A percentile compares a stretch with the other conserved stretches of the same genome.
Evolutionary conservation across 1,140 invertebrate species (phyloP).

Genomic region (Scaptomyza graminum): DNA sequence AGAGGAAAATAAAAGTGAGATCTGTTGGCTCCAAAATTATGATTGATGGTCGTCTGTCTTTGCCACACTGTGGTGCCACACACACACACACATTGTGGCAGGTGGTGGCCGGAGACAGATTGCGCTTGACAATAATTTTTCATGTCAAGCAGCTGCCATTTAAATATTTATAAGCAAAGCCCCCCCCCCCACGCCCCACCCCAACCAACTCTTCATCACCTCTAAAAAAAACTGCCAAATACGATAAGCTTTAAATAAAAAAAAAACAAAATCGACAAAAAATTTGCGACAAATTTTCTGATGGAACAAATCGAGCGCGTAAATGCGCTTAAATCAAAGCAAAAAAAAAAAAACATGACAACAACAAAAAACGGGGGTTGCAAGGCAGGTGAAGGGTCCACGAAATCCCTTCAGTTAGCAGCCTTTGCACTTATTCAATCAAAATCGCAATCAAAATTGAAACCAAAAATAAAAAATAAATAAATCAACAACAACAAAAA

Average conservation of each 20-base stretch:
- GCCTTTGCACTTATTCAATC: conserved; percentile 72
- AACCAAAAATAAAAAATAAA: conserved; percentile 50
- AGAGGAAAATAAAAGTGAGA: neutral
- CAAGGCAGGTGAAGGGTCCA: too few species aligned
- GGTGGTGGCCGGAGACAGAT: conserved; percentile 18
- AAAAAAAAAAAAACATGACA: neutral
- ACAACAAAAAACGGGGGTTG: too few species aligned
- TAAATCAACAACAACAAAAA: conserved; percentile 33
- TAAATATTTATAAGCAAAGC: conserved; percentile 69
- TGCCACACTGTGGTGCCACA: neutral
- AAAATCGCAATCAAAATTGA: conserved; percentile 61
- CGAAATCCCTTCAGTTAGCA: conserved; percentile 39
- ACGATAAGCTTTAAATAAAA: conserved; percentile 34
- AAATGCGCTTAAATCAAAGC: conserved; percentile 64
- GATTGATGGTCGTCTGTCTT: conserved; percentile 40
- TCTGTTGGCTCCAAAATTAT: conserved; percentile 36
- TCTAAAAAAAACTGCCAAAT: conserved; percentile 28
- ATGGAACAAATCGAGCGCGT: conserved; percentile 57
- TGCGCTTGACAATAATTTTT: conserved; percentile 47
- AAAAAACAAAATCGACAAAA: conserved; percentile 11
- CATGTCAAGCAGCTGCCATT: conserved; percentile 54
- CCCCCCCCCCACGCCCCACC: neutral
- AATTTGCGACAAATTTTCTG: conserved; percentile 47
- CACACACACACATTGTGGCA: neutral
- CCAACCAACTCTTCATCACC: neutral